Conservation (phyloP, 2,797 vertebrate genomes). For the Tenualosa ilisha region DNA sequence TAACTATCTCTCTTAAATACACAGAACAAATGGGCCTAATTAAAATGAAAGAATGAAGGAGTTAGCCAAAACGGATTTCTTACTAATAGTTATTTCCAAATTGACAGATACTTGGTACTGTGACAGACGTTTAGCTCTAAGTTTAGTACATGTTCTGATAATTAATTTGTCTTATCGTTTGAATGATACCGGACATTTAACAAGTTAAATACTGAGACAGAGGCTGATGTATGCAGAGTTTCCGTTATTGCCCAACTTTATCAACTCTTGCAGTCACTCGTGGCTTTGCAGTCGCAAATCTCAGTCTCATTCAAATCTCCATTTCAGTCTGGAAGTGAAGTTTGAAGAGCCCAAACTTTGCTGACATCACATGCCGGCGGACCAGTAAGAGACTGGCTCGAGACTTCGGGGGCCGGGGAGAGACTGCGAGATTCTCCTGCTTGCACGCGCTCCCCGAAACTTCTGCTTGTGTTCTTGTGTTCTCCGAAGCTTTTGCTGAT, state of each 20-base stretch:
- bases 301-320: conserved; percentile 1
- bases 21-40: background rate
- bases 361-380: conserved; percentile 75
- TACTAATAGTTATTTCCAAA: background rate
- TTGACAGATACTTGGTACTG: background rate
- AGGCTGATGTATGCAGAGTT: background rate
- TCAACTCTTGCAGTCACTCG: background rate
- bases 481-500: conserved; percentile 34
- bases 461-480: conserved; percentile 38
- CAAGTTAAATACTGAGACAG: background rate
- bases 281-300: background rate
- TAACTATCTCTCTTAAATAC: background rate
- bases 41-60: background rate
- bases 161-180: background rate
- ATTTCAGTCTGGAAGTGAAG: background rate
- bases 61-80: background rate
- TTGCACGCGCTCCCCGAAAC: conserved; percentile 52
- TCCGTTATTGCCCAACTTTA: background rate
- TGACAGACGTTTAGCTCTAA: background rate
- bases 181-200: background rate
- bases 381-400: conserved; percentile 71
- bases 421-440: conserved; percentile 43
- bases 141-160: background rate
- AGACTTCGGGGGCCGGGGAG: conserved; percentile 69
- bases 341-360: conserved; percentile 47